Evolutionary conservation across 92 coral and sea anemone genomes (phyloP), one percentile per base, ranked within the genome.

Genomic region (Virgularia gustaviana): DNA sequence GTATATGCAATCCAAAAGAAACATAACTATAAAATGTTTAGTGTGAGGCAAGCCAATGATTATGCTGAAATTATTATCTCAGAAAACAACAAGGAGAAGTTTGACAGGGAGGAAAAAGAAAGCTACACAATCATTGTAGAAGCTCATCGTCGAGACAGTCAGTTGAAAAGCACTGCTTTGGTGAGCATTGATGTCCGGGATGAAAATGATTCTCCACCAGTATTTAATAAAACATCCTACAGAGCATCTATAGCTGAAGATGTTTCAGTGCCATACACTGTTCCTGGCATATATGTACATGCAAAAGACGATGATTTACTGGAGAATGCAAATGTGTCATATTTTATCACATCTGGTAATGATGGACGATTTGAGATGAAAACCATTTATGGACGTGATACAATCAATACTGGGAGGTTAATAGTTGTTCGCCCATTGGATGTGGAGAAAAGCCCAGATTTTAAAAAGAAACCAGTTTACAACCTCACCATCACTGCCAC

Each of bases 301-400:
- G 96, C 99, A 19, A 80, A 73, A 27, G 99, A 94, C 49, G 79
- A 60, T 76, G 96, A 94, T 53, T 72, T 85, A 29, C 88, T 91
- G 31, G 72, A 78, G 36, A 89, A 94, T 65, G 95, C 96, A 2
- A 73, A 81, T 43, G 88, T 89, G 1, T 82, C 82, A 37, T 94
- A 89, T 66, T 85, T 84, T 82, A 89, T 94, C 29, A 89, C 89
- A 24, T 85, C 89, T 8, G 99, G 99, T 0, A 94, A 94, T 39
- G 75, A 68, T 47, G 75, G 75, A 11, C 59, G 75, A 49, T 68
- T 68, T 49, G 55, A 49, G n/a, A 68, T 68, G 75, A 31, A 38
- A 68, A 68, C 75, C 19, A 31, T 32, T 0, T 30, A 28, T 32
- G 75, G 87, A 1, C 65, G 24, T 12, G 79, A 77, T 42, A 87